A percentile compares a stretch with the other conserved stretches of the same genome.
Conservation (phyloP, 64 coral and sea anemone species). For the Dendrophyllia cribrosa region DNA sequence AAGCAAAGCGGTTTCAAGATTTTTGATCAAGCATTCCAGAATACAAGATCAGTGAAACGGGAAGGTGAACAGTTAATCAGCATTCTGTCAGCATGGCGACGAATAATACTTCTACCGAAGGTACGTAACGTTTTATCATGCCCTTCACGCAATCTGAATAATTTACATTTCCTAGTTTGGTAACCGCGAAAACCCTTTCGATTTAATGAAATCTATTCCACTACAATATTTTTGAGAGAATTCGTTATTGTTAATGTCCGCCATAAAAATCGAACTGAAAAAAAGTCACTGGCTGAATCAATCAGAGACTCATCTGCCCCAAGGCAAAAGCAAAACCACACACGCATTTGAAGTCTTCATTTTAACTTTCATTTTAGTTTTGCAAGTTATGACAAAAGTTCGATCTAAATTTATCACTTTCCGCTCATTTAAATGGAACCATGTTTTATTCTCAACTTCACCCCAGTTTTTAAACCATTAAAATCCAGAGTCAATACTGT, state of each 20-base stretch:
- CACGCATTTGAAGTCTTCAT: too few species aligned
- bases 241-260: too few species aligned
- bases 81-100: neutral
- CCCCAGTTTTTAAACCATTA: neutral
- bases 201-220: neutral
- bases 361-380: too few species aligned
- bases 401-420: too few species aligned
- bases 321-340: too few species aligned
- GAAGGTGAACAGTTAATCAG: neutral
- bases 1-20: neutral
- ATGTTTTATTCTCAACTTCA: neutral
- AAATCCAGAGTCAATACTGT: neutral
- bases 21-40: neutral
- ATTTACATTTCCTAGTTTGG: too few species aligned
- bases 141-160: too few species aligned
- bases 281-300: too few species aligned
- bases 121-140: neutral
- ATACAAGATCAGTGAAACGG: neutral
- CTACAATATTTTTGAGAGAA: neutral
- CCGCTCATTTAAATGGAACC: too few species aligned
- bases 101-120: conserved; percentile 20
- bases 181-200: neutral
- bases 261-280: too few species aligned
- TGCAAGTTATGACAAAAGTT: too few species aligned
- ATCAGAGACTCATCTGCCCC: too few species aligned